A percentile compares a stretch with the other conserved stretches of the same genome.
These are phyloP conservation scores for Manis pentadactyla DNA, from an alignment of 2,797 vertebrate species.

Conservation along the genomic window DNA sequence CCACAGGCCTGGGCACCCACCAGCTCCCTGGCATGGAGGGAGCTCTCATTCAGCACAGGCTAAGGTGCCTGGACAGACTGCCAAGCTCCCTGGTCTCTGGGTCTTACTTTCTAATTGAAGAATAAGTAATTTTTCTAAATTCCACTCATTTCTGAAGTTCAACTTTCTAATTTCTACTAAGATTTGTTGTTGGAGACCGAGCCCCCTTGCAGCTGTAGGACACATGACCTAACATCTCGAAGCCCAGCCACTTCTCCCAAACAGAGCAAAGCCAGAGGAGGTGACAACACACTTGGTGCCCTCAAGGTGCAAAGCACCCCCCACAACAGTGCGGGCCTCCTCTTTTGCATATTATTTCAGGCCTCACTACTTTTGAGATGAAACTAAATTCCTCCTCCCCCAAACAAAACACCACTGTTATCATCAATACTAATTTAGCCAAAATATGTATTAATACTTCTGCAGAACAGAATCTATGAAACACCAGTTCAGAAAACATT, in stretches of 20 bases:
- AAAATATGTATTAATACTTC: neutral
- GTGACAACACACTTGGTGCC: too few relatives aligned
- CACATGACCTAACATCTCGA: neutral
- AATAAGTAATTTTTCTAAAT: neutral
- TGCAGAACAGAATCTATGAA: neutral
- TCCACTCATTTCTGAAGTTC: neutral
- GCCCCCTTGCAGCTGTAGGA: too few relatives aligned
- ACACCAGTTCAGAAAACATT: neutral
- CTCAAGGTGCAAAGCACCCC: too few relatives aligned
- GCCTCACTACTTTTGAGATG: too few relatives aligned
- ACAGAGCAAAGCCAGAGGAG: too few relatives aligned
- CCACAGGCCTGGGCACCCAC: neutral
- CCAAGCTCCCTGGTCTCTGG: neutral
- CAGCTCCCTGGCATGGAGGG: neutral
- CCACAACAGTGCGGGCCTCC: neutral
- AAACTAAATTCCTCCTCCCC: too few relatives aligned
- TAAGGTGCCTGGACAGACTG: too few relatives aligned
- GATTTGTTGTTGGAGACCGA: neutral
- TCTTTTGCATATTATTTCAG: neutral
- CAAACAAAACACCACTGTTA: neutral
- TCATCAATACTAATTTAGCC: accelerated
- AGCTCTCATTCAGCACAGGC: neutral
- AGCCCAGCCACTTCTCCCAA: neutral
- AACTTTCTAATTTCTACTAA: neutral
- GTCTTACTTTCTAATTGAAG: neutral